Conservation (phyloP, 2,888 invertebrate species). For the Carabus problematicus region DNA sequence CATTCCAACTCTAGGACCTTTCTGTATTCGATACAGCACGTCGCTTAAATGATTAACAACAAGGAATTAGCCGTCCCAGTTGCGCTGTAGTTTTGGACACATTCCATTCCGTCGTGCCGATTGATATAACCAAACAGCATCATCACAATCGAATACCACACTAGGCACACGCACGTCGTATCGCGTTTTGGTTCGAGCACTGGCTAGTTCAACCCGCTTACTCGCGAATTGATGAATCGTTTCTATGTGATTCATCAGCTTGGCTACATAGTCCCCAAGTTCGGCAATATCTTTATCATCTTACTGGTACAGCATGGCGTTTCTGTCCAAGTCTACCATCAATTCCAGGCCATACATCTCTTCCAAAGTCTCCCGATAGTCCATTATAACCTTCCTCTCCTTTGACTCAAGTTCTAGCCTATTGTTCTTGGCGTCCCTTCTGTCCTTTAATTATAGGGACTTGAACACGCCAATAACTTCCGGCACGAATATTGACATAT, state of each 20-base stretch:
- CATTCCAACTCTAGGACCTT: background rate
- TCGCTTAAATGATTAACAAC: background rate
- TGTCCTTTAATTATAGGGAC: no score
- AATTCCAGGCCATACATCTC: no score
- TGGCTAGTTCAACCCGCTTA: background rate
- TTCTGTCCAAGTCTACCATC: no score
- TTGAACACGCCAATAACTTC: no score
- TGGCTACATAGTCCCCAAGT: background rate
- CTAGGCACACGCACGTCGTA: background rate
- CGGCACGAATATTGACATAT: no score
- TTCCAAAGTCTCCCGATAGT: no score
- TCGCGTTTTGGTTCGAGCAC: conserved; percentile 2
- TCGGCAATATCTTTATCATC: background rate
- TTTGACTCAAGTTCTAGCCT: no score
- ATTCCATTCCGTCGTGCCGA: background rate
- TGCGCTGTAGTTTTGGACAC: background rate
- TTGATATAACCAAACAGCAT: background rate
- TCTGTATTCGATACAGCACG: background rate
- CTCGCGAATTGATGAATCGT: background rate
- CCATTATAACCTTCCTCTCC: no score
- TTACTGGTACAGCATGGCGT: no score
- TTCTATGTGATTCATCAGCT: background rate
- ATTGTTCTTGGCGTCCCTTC: no score
- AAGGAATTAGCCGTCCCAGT: background rate
- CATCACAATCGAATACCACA: background rate